phyloP scores from a whole-genome alignment of 2,113 vertebrate species.

The Apodemus speciosus region DNA sequence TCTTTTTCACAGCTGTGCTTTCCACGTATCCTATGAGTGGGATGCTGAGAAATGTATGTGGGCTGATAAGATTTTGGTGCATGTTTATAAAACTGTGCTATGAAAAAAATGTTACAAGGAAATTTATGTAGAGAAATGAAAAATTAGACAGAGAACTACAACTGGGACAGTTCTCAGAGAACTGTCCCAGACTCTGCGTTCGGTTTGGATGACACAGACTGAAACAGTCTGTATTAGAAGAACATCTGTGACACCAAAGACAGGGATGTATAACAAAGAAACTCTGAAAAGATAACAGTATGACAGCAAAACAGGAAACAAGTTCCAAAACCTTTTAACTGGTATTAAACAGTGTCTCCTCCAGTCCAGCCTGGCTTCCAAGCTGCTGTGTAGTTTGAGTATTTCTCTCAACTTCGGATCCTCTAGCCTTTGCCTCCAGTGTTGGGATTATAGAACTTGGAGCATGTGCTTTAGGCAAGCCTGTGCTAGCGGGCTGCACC shows the following conservation, averaged over 20 bases:
- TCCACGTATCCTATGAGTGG: neutral
- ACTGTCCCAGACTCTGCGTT: neutral
- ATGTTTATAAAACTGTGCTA: neutral
- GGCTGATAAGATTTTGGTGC: neutral
- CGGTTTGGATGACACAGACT: neutral
- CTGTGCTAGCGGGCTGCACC: neutral
- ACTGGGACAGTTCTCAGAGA: neutral
- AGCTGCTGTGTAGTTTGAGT: neutral
- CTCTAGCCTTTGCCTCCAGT: neutral
- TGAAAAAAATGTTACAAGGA: neutral
- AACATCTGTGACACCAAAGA: neutral
- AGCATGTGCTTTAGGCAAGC: too few relatives aligned
- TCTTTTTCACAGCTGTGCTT: neutral
- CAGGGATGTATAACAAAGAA: neutral
- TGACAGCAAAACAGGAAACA: neutral
- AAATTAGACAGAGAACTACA: neutral
- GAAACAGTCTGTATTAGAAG: neutral
- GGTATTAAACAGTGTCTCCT: neutral
- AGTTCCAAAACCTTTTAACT: neutral
- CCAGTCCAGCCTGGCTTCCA: neutral
- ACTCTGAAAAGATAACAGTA: neutral
- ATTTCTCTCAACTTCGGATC: neutral
- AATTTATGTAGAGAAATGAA: conserved; percentile 4
- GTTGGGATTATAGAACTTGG: neutral
- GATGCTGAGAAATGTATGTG: neutral